These are phyloP conservation scores for Chloroclysta siterata DNA, from an alignment of 2,888 invertebrate species.

Conservation along the genomic window DNA sequence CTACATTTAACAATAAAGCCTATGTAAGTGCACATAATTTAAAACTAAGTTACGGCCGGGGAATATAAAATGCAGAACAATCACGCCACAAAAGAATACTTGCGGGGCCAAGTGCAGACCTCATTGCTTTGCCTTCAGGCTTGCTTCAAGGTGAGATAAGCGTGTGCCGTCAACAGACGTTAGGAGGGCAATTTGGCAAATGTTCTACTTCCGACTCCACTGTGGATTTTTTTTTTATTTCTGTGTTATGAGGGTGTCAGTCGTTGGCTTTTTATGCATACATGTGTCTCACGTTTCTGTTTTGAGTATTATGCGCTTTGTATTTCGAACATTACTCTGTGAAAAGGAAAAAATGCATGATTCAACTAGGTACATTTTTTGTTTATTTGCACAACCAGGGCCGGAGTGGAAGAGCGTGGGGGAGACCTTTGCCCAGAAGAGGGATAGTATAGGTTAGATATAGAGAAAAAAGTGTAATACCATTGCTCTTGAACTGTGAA, in stretches of 20 bases:
- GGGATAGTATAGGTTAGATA: too few relatives aligned
- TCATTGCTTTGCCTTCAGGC: slow-evolving; percentile 33
- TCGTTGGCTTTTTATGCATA: slow-evolving; percentile 19
- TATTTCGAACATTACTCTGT: not conserved
- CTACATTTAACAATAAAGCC: slow-evolving; percentile 35
- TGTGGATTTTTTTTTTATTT: slow-evolving; percentile 32
- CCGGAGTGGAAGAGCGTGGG: too few relatives aligned
- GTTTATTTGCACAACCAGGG: too few relatives aligned
- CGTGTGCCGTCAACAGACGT: slow-evolving; percentile 40
- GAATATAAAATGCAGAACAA: slow-evolving; percentile 44
- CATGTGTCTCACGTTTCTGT: not conserved
- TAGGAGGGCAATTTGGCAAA: slow-evolving; percentile 44
- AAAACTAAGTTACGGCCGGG: slow-evolving; percentile 37
- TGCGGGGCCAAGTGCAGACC: slow-evolving; percentile 31
- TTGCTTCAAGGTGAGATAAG: slow-evolving; percentile 38
- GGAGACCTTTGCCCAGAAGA: too few relatives aligned
- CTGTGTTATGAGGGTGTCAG: slow-evolving; percentile 29
- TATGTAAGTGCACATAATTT: slow-evolving; percentile 33
- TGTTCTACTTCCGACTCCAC: slow-evolving; percentile 30
- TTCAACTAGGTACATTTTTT: too few relatives aligned
- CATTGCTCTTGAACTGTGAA: too few relatives aligned
- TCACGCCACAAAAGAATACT: slow-evolving; percentile 39
- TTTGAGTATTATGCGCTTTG: not conserved
- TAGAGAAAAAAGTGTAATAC: too few relatives aligned
- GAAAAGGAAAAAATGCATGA: not conserved